Base-by-base conservation (phyloP, 2,797 vertebrate species). In the Hyperoplus lanceolatus region DNA sequence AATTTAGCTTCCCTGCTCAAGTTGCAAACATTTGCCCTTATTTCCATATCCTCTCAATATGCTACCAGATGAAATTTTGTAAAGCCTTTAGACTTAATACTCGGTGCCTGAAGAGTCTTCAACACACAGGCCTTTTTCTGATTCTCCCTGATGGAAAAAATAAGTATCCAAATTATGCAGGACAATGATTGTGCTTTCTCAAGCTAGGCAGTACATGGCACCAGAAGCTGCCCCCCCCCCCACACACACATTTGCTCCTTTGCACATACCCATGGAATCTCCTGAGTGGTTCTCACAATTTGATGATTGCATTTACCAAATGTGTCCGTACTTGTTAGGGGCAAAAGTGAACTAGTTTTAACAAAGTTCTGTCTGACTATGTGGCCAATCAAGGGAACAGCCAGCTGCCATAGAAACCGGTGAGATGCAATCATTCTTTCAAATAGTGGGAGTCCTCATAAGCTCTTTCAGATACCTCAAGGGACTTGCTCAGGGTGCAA, bases 401-500 rank as follows among this genome's bases (percentile, higher is more conserved):
- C 29, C 29, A 29, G 29, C 29, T 29, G 29, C 29, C 29, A 29
- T 29, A 29, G 29, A 29, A 29, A 29, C 29, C 29, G 29, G 29
- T 29, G 29, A 29, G 29, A 29, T 29, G 29, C 29, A 29, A 29
- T 29, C 29, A 29, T 29, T 29, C 29, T 29, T 29, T 29, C 51
- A 70, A 76, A 80, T 58, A 39, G 59, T 43, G 39, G n/a, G 16
- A 73, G 62, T 75, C 46, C 36, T 63, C 46, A 39, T 29, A 41
- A 49, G 36, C 21, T 73, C 58, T 63, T 70, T 75, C 54, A 42
- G 50, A 77, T 59, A 38, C 46, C 58, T 72, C 43, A 5, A 2
- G 11, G 39, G 48, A 69, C 62, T 53, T 46, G 21, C 55, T 62
- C 53, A 70, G 46, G 45, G 15, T 38, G 69, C 67, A 60, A 36